phyloP scores from a whole-genome alignment of 2,888 invertebrate genomes.

The Metalampra italica region DNA sequence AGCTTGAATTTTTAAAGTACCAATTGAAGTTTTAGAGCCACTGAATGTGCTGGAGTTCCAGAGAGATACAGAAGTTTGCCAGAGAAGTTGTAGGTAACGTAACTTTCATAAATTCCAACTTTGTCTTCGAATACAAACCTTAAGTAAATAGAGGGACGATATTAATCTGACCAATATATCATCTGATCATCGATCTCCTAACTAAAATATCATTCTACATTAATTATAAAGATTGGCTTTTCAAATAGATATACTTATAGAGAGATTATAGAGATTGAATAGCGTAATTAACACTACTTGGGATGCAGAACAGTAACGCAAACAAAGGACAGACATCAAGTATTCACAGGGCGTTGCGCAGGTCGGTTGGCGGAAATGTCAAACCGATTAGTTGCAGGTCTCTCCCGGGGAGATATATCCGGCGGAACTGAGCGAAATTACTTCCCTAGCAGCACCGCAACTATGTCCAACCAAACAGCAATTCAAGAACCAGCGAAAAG shows the following conservation, averaged over 20 bases:
- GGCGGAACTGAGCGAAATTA: slow-evolving; percentile 64
- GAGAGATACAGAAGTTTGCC: slow-evolving; percentile 20
- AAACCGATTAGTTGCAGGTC: slow-evolving; percentile 70
- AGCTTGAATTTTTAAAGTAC: slow-evolving; percentile 70
- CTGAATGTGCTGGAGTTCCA: slow-evolving; percentile 21
- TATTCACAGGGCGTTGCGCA: slow-evolving; percentile 55
- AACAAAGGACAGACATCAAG: slow-evolving; percentile 51
- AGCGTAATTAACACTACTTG: too few relatives aligned
- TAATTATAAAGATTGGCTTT: too few relatives aligned
- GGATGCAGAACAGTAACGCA: slow-evolving; percentile 14
- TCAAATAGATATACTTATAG: not conserved
- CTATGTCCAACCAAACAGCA: slow-evolving; percentile 51
- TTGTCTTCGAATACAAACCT: not conserved
- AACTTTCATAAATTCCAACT: slow-evolving; percentile 2
- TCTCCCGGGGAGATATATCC: slow-evolving; percentile 66
- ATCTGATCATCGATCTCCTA: too few relatives aligned
- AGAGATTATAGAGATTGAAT: not conserved
- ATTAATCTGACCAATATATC: not conserved
- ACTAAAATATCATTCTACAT: too few relatives aligned
- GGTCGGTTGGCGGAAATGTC: slow-evolving; percentile 73
- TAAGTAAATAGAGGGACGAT: not conserved
- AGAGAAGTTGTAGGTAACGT: slow-evolving; percentile 1
- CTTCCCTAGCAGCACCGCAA: slow-evolving; percentile 62
- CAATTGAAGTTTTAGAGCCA: slow-evolving; percentile 55
- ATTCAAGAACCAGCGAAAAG: slow-evolving; percentile 49